Conservation (phyloP, 2,888 invertebrate species). For the Ischnura elegans region DNA sequence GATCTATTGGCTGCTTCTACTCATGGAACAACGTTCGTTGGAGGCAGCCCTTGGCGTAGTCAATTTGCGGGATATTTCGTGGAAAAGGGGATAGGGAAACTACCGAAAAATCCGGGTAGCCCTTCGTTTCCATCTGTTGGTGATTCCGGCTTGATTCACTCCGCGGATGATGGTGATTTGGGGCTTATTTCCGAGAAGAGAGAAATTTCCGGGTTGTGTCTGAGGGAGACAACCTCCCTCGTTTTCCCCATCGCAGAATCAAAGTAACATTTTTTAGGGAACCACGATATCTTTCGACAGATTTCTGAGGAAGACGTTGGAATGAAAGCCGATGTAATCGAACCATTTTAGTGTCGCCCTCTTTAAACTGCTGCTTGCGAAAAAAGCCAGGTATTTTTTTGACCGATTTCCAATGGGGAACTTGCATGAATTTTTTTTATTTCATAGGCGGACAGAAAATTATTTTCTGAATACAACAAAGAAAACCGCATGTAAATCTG, state of each 20-base stretch:
- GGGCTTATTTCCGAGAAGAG: not conserved
- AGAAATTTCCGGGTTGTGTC: not conserved
- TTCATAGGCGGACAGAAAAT: too few relatives aligned
- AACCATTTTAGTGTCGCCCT: too few relatives aligned
- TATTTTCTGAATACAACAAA: too few relatives aligned
- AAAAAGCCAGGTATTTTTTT: too few relatives aligned
- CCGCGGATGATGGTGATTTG: not conserved
- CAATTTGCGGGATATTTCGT: not conserved
- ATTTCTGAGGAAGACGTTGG: not conserved
- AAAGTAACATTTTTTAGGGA: not conserved
- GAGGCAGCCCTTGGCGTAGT: not conserved
- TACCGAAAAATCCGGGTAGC: not conserved
- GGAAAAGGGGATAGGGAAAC: not conserved
- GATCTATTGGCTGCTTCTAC: too few relatives aligned
- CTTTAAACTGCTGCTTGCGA: too few relatives aligned
- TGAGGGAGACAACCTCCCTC: not conserved
- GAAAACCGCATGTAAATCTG: too few relatives aligned
- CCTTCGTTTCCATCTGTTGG: not conserved
- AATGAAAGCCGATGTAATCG: too few relatives aligned
- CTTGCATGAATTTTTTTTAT: too few relatives aligned
- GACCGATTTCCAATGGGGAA: too few relatives aligned
- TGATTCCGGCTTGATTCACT: not conserved
- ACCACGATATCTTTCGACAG: not conserved
- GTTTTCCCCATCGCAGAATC: not conserved
- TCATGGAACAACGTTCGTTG: not conserved